These are phyloP conservation scores for Aleadryas rufinucha DNA, from an alignment of 2,113 vertebrate genomes.

Conservation along the genomic window DNA sequence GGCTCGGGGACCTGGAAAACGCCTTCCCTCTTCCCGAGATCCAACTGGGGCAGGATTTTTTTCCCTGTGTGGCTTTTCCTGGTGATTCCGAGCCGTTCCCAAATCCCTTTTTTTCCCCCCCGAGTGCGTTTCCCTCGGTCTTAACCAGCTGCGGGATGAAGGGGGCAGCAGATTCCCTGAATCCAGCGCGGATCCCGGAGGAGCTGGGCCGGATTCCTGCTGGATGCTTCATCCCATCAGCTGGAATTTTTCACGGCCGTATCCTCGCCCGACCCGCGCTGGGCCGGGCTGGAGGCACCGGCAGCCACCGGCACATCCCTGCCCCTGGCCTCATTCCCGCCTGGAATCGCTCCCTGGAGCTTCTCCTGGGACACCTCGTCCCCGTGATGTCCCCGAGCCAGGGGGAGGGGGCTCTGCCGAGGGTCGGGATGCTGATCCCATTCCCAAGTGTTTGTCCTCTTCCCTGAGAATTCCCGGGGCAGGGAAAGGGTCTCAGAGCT, in stretches of 20 bases:
- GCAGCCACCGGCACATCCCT: not conserved
- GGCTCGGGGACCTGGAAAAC: not conserved
- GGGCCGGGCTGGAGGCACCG: not conserved
- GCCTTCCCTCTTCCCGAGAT: no score
- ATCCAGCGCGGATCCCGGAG: not conserved
- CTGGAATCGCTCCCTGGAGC: not conserved
- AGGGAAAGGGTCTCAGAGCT: not conserved
- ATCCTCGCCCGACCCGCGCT: conserved; percentile 6
- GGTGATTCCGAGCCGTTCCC: not conserved
- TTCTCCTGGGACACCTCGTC: not conserved
- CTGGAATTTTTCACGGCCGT: not conserved
- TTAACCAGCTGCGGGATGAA: not conserved
- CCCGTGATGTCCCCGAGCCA: not conserved
- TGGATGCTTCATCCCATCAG: not conserved
- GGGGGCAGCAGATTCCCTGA: not conserved
- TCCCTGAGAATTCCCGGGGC: not conserved
- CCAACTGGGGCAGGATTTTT: fast-evolving
- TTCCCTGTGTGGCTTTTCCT: not conserved
- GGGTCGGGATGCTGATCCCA: not conserved
- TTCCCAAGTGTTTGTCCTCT: not conserved
- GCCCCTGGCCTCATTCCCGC: not conserved
- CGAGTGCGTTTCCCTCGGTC: not conserved
- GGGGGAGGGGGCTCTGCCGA: not conserved
- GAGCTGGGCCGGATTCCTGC: not conserved
- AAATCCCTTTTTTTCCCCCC: fast-evolving